phyloP scores from a whole-genome alignment of 2,888 invertebrate genomes.

The Ligdia adustata region DNA sequence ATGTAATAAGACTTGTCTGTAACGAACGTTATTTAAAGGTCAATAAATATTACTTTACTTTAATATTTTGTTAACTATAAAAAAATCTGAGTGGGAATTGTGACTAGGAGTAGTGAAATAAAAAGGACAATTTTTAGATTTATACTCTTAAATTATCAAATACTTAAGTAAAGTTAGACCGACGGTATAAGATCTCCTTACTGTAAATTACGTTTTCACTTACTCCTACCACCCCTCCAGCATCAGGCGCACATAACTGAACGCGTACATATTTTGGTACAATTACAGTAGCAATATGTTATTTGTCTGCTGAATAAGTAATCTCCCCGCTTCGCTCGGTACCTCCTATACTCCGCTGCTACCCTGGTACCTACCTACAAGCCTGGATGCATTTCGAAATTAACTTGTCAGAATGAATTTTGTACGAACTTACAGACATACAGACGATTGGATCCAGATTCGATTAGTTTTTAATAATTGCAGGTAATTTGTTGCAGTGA shows the following conservation, averaged over 20 bases:
- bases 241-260: slow-evolving; percentile 52
- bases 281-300: slow-evolving; percentile 78
- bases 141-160: too few species aligned
- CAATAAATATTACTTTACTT: too few species aligned
- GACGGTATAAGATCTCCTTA: too few species aligned
- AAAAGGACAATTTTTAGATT: too few species aligned
- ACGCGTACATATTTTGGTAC: slow-evolving; percentile 63
- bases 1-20: too few species aligned
- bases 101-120: too few species aligned
- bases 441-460: slow-evolving; percentile 75
- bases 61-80: too few species aligned
- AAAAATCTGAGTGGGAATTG: too few species aligned
- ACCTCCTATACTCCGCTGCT: slow-evolving; percentile 17
- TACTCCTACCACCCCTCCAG: slow-evolving; percentile 35
- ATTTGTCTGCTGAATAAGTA: slow-evolving; percentile 78
- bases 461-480: slow-evolving; percentile 74
- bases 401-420: slow-evolving; percentile 79
- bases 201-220: slow-evolving; percentile 13
- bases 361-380: slow-evolving; percentile 25
- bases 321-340: slow-evolving; percentile 50
- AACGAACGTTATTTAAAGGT: too few species aligned
- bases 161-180: too few species aligned
- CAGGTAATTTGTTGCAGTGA: slow-evolving; percentile 47
- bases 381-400: slow-evolving; percentile 74
- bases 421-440: slow-evolving; percentile 61